Conservation (phyloP, 2,113 vertebrate species). For the Gymnobelideus leadbeateri region DNA sequence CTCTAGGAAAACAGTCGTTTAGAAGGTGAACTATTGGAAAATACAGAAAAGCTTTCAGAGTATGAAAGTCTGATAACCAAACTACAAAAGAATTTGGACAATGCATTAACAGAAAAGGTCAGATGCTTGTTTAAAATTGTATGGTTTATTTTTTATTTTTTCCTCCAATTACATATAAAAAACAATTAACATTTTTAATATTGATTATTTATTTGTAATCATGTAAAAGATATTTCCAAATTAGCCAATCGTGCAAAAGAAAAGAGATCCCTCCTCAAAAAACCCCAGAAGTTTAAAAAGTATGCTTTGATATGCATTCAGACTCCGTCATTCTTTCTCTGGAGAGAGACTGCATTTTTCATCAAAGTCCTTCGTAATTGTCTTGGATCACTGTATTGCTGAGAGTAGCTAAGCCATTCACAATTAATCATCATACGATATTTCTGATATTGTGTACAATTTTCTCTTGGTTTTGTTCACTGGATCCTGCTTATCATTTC, state of each 20-base stretch:
- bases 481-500: neutral
- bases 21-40: constrained; percentile 92
- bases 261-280: no score
- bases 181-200: neutral
- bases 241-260: no score
- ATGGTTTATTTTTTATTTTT: neutral
- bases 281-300: no score
- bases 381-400: neutral
- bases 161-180: neutral
- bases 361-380: no score
- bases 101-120: constrained; percentile 93
- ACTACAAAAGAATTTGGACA: constrained; percentile 93
- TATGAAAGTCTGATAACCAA: constrained; percentile 89
- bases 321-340: no score
- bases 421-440: neutral
- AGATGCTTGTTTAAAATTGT: constrained; percentile 22
- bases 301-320: no score
- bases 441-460: neutral
- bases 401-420: neutral
- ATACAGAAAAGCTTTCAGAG: constrained; percentile 88
- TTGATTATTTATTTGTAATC: no score
- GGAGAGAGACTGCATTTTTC: no score
- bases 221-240: no score
- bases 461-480: neutral
- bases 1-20: constrained; percentile 93